Base-by-base conservation (phyloP, 2,113 vertebrate genomes). In the Atherinomorus stipes region DNA sequence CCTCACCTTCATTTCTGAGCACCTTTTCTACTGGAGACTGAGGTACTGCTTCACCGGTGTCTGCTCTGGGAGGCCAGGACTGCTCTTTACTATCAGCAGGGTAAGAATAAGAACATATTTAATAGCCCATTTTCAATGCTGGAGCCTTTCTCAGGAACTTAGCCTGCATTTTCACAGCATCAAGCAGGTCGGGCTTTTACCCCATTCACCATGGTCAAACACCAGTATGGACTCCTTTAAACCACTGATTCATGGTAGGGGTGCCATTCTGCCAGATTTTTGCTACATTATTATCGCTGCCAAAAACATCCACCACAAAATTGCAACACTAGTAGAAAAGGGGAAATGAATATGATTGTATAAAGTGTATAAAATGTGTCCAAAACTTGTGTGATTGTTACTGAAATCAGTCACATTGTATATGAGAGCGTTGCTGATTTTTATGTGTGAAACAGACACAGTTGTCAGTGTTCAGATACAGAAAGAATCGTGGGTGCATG, bases 71-170 rank as follows among this genome's bases (percentile, higher is more conserved):
- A 94, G 93, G 59, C 97, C 98, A 0, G 98, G 98, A 28, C 58
- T 99, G 75, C 93, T 99, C 67, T 99, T 98, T 90, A 97, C 96
- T 22, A 96, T 99, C 93, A 99, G 98, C 93, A 97, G 98, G 95
- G 98, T 99, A 78, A 95, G 89, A 22, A 54, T 7, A 53, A 16
- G 21, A 61, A 63, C 5, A 1, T 11, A 7, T 54, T n/a, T 6
- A 12, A 11, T 44, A 16, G 42, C 12, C 6, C 4, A 7, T 65
- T 18, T 11, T 3, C 34, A 16, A 21, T 16, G 16, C 52, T 44
- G 51, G 4, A 59, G 28, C 16, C n/a, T 23, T 45, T 50, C 4
- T 22, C 21, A 28, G 21, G 5, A 31, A 13, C 53, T 31, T 56
- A 6, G 34, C 21, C 11, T 40, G 25, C 11, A 19, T 60, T 71